Base-by-base conservation (phyloP, 30 jellyfish, hydroid and myxozoan species). In the Aurelia aurita region DNA sequence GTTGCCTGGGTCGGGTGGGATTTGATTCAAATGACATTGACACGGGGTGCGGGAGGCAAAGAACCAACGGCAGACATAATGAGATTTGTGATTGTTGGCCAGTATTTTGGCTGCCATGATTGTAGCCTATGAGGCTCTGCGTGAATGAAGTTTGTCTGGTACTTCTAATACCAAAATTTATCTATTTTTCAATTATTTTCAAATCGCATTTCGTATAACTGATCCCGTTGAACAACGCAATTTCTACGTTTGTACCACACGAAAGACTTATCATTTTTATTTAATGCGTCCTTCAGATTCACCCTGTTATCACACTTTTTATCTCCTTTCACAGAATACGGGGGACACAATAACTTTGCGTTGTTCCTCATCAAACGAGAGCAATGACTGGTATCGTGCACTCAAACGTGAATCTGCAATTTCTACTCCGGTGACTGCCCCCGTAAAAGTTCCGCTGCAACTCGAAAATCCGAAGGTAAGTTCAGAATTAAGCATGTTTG, bases 341-440 rank as follows among this genome's bases (percentile, higher is more conserved):
- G 71, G 89, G 55, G 82, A 85, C 39, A 12, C 39, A 27, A 61
- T 85, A 2, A 74, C 85, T 13, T 28, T 85, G n/a, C 58, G 85
- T n/a, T 85, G 95, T 58, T 54, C 74, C 12, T 54, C 95, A 15
- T 58, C 82, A 49, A 85, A 64, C 43, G 95, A 85, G 57, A 57
- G 78, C 61, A 85, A 74, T 29, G 95, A 85, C 54, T 85, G 95
- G 95, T 85, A 85, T 66, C 95, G 82, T 45, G 58, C 79, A 16
- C 47, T 85, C 12, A 74, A 85, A 31, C 69, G 72, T 14, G 95
- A 85, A 54, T 84, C 95, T 23, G 89, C 78, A 23, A 81, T 81
- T 20, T 67, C 91, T 8, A 69, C 83, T 29, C 91, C 91, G 28
- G 79, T 81, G 11, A 81, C 91, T 8, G 58, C 85, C 22, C 91